Percentiles rank a stretch among this genome's conserved stretches.
These are phyloP conservation scores for Desmophyllum pertusum DNA, from an alignment of 92 coral and sea anemone genomes.

Conservation along the genomic window DNA sequence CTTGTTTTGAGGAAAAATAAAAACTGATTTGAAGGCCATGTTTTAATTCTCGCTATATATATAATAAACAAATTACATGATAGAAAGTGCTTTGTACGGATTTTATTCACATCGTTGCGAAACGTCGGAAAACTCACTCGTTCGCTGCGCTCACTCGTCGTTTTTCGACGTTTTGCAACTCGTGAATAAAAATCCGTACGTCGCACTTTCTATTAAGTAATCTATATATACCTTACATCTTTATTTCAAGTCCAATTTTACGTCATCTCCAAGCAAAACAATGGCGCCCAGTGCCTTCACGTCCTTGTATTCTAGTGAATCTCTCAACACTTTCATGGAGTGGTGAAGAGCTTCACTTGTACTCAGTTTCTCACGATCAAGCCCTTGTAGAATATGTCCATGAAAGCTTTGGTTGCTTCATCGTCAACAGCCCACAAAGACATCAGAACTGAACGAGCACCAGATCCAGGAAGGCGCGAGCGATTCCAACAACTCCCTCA, in stretches of 20 bases:
- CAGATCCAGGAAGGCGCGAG: background rate
- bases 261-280: slow-evolving; percentile 18
- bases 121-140: no score
- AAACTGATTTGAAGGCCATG: no score
- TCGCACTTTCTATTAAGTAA: no score
- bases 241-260: background rate
- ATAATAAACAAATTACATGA: no score
- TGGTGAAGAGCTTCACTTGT: slow-evolving; percentile 22
- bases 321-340: background rate
- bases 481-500: slow-evolving; percentile 28
- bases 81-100: no score
- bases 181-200: no score
- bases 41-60: no score
- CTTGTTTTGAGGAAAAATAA: no score
- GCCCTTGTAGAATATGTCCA: slow-evolving; percentile 16
- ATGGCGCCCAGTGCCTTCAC: slow-evolving; percentile 5
- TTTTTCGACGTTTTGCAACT: no score
- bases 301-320: background rate
- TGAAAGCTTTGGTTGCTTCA: slow-evolving; percentile 5
- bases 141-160: no score
- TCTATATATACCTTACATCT: background rate
- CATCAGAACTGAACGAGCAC: slow-evolving; percentile 25
- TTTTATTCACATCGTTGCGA: no score
- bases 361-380: slow-evolving; percentile 14
- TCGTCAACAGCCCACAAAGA: slow-evolving; percentile 23